Conservation (phyloP, 2,797 vertebrate species). For the Danio kyathit region DNA sequence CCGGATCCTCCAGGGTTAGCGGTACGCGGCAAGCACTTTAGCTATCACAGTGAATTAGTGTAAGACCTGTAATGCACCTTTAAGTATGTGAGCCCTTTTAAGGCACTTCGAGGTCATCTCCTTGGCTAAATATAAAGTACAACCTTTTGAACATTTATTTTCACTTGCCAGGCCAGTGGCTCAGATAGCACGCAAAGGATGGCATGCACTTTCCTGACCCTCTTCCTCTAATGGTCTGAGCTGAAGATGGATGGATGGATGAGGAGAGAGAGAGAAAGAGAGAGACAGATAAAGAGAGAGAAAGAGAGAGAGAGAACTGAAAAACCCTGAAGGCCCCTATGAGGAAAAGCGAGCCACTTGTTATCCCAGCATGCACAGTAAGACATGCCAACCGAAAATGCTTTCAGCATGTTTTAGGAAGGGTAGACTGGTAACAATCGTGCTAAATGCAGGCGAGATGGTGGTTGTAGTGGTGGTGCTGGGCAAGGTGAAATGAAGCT, state of each 20-base stretch:
- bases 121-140: conserved; percentile 80
- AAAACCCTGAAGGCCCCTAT: conserved; percentile 43
- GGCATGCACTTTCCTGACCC: conserved; percentile 52
- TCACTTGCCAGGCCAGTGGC: conserved; percentile 73
- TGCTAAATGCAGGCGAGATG: background rate
- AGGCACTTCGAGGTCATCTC: conserved; percentile 82
- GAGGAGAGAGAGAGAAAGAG: conserved; percentile 9
- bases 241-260: background rate
- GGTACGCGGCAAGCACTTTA: conserved; percentile 89
- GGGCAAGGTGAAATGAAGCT: conserved; percentile 7
- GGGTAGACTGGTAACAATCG: background rate
- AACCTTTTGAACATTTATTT: conserved; percentile 78
- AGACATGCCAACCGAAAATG: conserved; percentile 1
- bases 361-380: conserved; percentile 22
- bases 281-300: background rate
- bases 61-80: conserved; percentile 91
- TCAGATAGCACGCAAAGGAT: conserved; percentile 68
- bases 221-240: conserved; percentile 50
- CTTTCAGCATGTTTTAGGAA: conserved; percentile 26
- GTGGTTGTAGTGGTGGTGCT: background rate
- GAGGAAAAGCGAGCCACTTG: conserved; percentile 28
- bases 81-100: conserved; percentile 88
- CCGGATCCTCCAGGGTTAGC: conserved; percentile 76
- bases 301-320: conserved; percentile 11
- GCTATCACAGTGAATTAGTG: conserved; percentile 92